Conservation (phyloP, 2,113 vertebrate species). For the Campylomormyrus tamandua region DNA sequence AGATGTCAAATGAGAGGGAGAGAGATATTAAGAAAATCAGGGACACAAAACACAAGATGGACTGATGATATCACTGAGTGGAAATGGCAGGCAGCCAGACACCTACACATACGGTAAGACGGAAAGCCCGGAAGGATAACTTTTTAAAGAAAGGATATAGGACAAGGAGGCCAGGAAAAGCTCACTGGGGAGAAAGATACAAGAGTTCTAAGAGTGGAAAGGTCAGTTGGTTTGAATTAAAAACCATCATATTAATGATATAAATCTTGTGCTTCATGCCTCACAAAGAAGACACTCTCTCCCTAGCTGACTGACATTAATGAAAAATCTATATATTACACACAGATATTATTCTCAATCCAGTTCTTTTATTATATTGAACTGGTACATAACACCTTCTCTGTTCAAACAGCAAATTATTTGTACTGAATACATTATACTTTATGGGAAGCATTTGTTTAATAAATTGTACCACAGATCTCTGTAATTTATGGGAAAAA, state of each 20-base stretch:
- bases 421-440: background rate
- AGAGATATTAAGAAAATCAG: slow-evolving; percentile 53
- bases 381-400: background rate
- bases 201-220: slow-evolving; percentile 30
- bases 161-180: slow-evolving; percentile 55
- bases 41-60: slow-evolving; percentile 60
- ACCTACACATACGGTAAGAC: slow-evolving; percentile 47
- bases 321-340: slow-evolving; percentile 9
- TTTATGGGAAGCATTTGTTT: background rate
- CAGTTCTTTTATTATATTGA: background rate
- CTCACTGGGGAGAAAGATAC: slow-evolving; percentile 30
- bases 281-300: slow-evolving; percentile 23
- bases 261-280: slow-evolving; percentile 39
- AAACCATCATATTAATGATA: slow-evolving; percentile 39
- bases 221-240: slow-evolving; percentile 43
- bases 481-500: background rate
- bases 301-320: slow-evolving; percentile 12
- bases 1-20: slow-evolving; percentile 52
- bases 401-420: background rate
- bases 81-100: slow-evolving; percentile 57
- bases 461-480: background rate
- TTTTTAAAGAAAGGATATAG: slow-evolving; percentile 61
- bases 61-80: slow-evolving; percentile 64
- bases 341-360: background rate
- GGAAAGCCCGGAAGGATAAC: slow-evolving; percentile 55